Percentiles rank a stretch among this genome's conserved stretches.
phyloP scores from a whole-genome alignment of 2,797 vertebrate species.

The Mormyrus proboscirostris region DNA sequence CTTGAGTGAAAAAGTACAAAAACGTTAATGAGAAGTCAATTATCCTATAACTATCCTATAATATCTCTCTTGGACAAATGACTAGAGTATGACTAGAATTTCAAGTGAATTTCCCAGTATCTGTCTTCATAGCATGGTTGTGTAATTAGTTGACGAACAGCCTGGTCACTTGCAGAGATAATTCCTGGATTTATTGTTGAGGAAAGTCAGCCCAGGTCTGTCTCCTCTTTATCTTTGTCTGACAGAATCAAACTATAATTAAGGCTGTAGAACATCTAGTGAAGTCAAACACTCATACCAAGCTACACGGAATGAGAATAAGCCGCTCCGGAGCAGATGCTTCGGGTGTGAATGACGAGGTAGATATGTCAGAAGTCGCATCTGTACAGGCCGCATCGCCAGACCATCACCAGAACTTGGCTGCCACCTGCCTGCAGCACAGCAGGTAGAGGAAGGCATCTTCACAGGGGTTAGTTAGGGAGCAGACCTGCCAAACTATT shows the following conservation, averaged over 20 bases:
- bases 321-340: not conserved
- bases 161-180: not conserved
- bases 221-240: not conserved
- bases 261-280: not conserved
- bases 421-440: not conserved
- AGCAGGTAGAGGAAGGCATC: not conserved
- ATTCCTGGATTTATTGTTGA: constrained; percentile 2
- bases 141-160: constrained; percentile 3
- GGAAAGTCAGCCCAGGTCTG: not conserved
- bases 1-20: not conserved
- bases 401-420: not conserved
- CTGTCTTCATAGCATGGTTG: not conserved
- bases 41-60: not conserved
- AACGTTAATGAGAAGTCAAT: not conserved
- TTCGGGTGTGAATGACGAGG: not conserved
- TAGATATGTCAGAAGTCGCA: not conserved
- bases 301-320: not conserved
- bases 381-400: too few species aligned
- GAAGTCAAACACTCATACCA: not conserved
- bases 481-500: not conserved
- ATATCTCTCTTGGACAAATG: constrained; percentile 11
- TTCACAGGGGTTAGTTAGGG: not conserved
- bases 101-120: not conserved
- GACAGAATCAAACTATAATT: constrained; percentile 9
- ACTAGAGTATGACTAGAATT: not conserved